Evolutionary conservation across 2,888 invertebrate genomes (phyloP).

Genomic region (Limnephilus lunatus): DNA sequence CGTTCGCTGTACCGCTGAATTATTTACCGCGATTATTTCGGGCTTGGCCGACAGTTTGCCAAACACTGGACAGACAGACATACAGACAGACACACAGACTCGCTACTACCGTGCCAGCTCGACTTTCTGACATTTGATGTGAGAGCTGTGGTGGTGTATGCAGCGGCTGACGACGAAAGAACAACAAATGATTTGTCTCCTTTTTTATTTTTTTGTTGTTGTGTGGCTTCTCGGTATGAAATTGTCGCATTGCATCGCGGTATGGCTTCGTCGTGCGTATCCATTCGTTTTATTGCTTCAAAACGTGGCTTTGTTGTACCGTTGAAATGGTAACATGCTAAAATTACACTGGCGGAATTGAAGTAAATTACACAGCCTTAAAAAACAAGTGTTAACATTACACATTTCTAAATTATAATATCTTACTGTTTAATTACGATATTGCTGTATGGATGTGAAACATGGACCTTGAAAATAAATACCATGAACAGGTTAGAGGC

Average conservation of each 20-base stretch:
- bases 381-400: no score
- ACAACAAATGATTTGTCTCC: neutral
- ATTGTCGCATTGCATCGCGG: neutral
- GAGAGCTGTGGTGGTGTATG: conserved; percentile 2
- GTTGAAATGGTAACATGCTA: neutral
- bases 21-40: conserved; percentile 57
- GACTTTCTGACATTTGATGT: conserved; percentile 37
- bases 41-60: conserved; percentile 56
- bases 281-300: neutral
- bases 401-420: no score
- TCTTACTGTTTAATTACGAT: no score
- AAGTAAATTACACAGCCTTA: no score
- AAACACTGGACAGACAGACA: conserved; percentile 55
- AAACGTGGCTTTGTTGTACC: neutral
- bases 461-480: no score
- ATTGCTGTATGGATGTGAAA: no score
- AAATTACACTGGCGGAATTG: neutral
- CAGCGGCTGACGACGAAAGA: neutral
- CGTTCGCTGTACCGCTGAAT: conserved; percentile 60
- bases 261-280: neutral
- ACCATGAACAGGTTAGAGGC: no score
- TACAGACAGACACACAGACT: neutral
- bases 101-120: conserved; percentile 24
- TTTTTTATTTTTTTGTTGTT: neutral
- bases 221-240: neutral